These are phyloP conservation scores for Paramormyrops hopkinsi DNA, from an alignment of 2,797 vertebrate species.

Conservation along the genomic window DNA sequence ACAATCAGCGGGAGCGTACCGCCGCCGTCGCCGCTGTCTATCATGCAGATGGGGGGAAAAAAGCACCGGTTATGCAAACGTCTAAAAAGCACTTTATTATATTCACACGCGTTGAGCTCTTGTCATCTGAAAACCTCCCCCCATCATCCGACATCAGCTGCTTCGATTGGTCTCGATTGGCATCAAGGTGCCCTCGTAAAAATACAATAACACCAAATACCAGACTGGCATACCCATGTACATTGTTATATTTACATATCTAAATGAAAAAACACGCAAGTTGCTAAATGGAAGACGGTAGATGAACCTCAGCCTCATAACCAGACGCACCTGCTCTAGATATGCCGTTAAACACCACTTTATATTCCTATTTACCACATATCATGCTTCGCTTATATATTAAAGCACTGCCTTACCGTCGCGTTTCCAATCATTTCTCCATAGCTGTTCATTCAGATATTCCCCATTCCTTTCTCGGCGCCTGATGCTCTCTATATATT, in stretches of 20 bases:
- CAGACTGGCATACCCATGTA: not conserved
- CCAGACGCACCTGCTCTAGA: conserved; percentile 29
- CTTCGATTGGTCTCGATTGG: conserved; percentile 13
- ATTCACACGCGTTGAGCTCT: not conserved
- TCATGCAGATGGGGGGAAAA: not conserved
- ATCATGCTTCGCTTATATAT: not conserved
- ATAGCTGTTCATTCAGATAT: conserved; percentile 9
- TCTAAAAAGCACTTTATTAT: not conserved
- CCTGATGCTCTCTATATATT: conserved; percentile 19
- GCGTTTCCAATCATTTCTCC: conserved; percentile 19
- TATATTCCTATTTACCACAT: conserved; percentile 2
- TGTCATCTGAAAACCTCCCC: not conserved
- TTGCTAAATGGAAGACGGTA: conserved; percentile 24
- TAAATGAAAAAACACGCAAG: not conserved
- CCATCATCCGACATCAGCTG: not conserved
- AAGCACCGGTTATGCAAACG: not conserved
- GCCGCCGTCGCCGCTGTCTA: not conserved
- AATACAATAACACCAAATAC: not conserved
- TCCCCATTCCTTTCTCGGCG: conserved; percentile 3
- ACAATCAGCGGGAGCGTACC: not conserved
- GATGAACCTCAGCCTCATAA: conserved; percentile 25
- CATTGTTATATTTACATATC: not conserved
- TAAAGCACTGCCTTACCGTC: conserved; percentile 8
- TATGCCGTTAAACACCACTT: conserved; percentile 20
- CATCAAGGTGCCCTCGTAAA: conserved; percentile 5